Percentiles rank a stretch among this genome's conserved stretches.
These are phyloP conservation scores for Penaeus chinensis DNA, from an alignment of 1,140 invertebrate species.

Conservation along the genomic window DNA sequence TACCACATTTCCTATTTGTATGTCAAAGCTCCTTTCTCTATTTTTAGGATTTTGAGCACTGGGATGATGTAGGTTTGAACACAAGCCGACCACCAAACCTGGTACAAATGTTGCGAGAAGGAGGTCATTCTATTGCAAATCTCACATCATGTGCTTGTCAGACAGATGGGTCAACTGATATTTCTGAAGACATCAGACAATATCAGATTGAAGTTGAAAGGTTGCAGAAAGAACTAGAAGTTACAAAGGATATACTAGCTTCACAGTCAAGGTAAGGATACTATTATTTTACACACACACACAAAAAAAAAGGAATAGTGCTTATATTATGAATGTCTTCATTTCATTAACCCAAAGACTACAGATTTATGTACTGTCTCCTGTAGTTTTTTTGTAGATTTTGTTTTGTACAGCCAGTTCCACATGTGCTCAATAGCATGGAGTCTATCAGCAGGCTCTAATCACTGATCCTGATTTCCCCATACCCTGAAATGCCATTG, in stretches of 20 bases:
- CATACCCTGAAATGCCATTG: no score
- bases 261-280: conserved; percentile 22
- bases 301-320: neutral
- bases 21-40: conserved; percentile 12
- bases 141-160: conserved; percentile 43
- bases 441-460: no score
- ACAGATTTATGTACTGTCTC: no score
- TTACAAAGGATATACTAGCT: neutral
- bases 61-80: conserved; percentile 92
- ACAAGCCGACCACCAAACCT: conserved; percentile 84
- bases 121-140: conserved; percentile 68
- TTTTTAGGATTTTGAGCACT: conserved; percentile 88
- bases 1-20: no score
- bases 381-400: no score
- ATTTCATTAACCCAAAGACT: no score
- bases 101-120: conserved; percentile 82
- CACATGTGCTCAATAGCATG: no score
- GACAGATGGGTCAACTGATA: neutral
- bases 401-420: no score
- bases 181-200: conserved; percentile 8
- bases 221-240: conserved; percentile 31
- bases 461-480: no score
- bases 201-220: neutral
- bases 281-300: neutral
- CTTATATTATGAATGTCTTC: neutral